A percentile compares a stretch with the other conserved stretches of the same genome.
Conservation (phyloP, 2,888 invertebrate genomes). For the Netelia inedita region DNA sequence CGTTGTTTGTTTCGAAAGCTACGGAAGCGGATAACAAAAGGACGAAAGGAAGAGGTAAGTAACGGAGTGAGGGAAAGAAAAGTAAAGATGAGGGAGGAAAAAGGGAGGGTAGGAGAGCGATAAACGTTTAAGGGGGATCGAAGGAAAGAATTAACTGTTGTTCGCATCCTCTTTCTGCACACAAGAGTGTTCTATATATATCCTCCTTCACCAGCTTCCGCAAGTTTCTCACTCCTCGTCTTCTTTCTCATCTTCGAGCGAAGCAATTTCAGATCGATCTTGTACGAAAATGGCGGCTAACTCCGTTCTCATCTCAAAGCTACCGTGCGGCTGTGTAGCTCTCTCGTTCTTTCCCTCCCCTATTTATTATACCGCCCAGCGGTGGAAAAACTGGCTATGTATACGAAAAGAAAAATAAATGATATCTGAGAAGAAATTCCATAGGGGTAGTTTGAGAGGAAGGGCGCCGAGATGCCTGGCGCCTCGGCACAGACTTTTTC, state of each 20-base stretch:
- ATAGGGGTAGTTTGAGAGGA: conserved; percentile 49
- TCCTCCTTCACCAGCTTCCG: not conserved
- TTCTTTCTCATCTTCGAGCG: conserved; percentile 69
- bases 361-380: conserved; percentile 37
- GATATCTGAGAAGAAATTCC: conserved; percentile 35
- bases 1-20: conserved; percentile 39
- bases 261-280: conserved; percentile 74
- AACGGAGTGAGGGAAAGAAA: conserved; percentile 12
- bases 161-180: conserved; percentile 35
- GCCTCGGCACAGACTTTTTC: conserved; percentile 47
- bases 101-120: conserved; percentile 9
- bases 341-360: conserved; percentile 32
- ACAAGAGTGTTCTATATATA: conserved; percentile 7
- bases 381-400: not conserved
- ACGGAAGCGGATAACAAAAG: not conserved
- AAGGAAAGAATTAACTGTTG: conserved; percentile 48
- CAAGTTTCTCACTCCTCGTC: conserved; percentile 18
- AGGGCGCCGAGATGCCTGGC: conserved; percentile 69
- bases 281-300: conserved; percentile 52
- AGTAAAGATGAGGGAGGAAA: conserved; percentile 44
- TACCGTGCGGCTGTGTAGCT: conserved; percentile 21
- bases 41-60: conserved; percentile 23
- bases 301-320: conserved; percentile 48
- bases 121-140: conserved; percentile 15
- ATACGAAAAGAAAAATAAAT: conserved; percentile 60